Conservation (phyloP, 2,888 invertebrate species). For the Hipparchia semele region DNA sequence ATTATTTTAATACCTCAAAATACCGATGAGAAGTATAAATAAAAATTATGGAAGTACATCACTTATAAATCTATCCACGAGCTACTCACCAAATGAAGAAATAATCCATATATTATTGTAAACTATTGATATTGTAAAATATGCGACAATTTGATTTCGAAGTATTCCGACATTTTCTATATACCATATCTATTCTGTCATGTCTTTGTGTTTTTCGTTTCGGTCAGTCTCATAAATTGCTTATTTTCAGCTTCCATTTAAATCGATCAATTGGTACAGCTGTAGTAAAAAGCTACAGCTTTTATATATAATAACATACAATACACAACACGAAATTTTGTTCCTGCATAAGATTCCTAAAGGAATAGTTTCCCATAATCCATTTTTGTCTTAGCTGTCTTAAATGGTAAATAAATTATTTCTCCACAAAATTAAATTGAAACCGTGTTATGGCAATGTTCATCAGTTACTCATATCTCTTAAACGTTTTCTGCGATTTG, state of each 20-base stretch:
- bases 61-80: not conserved
- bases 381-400: no score
- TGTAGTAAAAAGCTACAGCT: slow-evolving; percentile 25
- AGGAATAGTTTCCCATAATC: no score
- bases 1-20: slow-evolving; percentile 14
- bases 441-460: no score
- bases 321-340: slow-evolving; percentile 26
- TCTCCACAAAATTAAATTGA: no score
- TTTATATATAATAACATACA: slow-evolving; percentile 26
- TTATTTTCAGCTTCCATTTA: slow-evolving; percentile 25
- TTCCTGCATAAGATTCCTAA: no score
- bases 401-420: no score
- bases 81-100: slow-evolving; percentile 1
- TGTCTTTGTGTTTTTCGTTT: slow-evolving; percentile 43
- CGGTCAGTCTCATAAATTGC: slow-evolving; percentile 48
- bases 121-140: slow-evolving; percentile 9
- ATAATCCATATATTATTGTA: slow-evolving; percentile 1
- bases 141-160: slow-evolving; percentile 7
- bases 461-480: no score
- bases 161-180: not conserved
- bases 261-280: slow-evolving; percentile 8
- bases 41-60: slow-evolving; percentile 41
- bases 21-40: slow-evolving; percentile 10
- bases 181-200: slow-evolving; percentile 46
- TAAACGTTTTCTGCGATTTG: no score